Evolutionary conservation across 2,888 invertebrate genomes (phyloP).

Genomic region (Ochropacha duplaris): DNA sequence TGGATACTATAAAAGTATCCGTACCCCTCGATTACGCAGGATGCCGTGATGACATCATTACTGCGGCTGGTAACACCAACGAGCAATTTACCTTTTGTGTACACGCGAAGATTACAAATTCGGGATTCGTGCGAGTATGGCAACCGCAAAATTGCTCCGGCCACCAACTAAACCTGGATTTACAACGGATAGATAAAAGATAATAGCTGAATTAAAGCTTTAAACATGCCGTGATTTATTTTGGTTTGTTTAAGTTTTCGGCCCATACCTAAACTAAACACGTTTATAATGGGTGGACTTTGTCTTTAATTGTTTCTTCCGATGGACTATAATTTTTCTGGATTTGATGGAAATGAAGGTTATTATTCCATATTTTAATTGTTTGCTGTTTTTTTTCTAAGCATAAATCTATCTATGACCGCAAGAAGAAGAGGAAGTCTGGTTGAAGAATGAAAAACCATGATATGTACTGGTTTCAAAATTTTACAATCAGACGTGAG

Average conservation of each 20-base stretch:
- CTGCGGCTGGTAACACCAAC: slow-evolving; percentile 61
- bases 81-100: slow-evolving; percentile 63
- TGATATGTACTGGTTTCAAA: too few species aligned
- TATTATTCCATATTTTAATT: too few species aligned
- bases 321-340: too few species aligned
- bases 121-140: slow-evolving; percentile 28
- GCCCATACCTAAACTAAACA: not conserved
- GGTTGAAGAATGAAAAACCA: too few species aligned
- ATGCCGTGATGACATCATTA: slow-evolving; percentile 69
- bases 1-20: slow-evolving; percentile 48
- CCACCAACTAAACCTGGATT: slow-evolving; percentile 12
- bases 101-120: slow-evolving; percentile 65
- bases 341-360: too few species aligned
- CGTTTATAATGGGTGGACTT: not conserved
- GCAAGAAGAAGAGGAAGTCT: too few species aligned
- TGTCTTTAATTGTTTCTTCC: not conserved
- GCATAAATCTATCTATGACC: too few species aligned
- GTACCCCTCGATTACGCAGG: slow-evolving; percentile 55
- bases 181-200: slow-evolving; percentile 9
- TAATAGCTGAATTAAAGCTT: slow-evolving; percentile 7
- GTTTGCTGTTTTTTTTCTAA: too few species aligned
- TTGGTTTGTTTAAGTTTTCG: not conserved
- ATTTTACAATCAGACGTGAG: too few species aligned
- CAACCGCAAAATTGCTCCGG: slow-evolving; percentile 17
- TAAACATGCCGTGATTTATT: slow-evolving; percentile 6